These are phyloP conservation scores for Spinus pinus DNA, from an alignment of 2,797 vertebrate species.

Conservation along the genomic window DNA sequence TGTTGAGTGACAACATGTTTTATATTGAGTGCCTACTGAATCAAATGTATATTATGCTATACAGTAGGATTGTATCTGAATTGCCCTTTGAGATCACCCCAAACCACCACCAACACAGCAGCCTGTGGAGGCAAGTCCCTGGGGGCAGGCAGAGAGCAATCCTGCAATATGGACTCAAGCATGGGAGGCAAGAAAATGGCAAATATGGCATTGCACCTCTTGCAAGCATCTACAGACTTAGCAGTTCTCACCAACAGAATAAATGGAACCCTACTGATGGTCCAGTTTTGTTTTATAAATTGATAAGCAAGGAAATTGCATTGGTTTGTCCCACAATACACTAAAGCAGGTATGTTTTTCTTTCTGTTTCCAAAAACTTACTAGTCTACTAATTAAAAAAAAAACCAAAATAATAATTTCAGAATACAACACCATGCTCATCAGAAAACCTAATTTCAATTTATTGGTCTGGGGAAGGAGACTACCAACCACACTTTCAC, in stretches of 20 bases:
- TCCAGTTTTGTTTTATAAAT: background rate
- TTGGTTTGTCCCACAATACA: background rate
- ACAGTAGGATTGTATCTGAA: background rate
- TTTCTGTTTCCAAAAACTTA: background rate
- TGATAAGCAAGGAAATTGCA: background rate
- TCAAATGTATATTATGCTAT: background rate
- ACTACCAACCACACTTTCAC: background rate
- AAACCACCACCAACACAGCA: background rate
- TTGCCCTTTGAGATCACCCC: background rate
- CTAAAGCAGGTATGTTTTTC: background rate
- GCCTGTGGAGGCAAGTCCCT: background rate
- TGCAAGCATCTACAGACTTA: background rate
- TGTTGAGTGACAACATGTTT: background rate
- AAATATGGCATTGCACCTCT: rapidly evolving
- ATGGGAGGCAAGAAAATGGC: background rate
- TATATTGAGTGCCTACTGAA: background rate
- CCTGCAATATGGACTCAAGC: background rate
- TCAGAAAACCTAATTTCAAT: background rate
- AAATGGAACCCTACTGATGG: rapidly evolving
- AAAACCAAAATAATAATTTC: background rate
- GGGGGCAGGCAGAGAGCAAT: background rate
- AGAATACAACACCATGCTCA: background rate
- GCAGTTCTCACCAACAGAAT: background rate
- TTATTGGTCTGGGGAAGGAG: background rate
- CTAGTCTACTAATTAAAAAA: background rate